Evolutionary conservation across 2,888 invertebrate genomes (phyloP).

Genomic region (Rugalucina vietnamica): DNA sequence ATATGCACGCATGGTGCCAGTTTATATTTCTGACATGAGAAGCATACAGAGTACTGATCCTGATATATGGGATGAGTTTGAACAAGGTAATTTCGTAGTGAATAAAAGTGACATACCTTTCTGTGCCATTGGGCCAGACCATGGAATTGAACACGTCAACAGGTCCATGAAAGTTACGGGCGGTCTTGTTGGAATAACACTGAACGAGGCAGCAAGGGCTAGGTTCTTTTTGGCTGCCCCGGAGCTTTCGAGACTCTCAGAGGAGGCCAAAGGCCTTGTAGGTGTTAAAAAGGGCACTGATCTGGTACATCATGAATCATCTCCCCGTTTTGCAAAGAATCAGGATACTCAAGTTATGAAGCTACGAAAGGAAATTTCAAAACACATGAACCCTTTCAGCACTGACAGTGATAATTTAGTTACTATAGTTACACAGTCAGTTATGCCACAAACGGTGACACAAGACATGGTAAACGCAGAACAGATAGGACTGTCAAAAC

Average conservation of each 20-base stretch:
- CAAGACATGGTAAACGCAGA: background rate
- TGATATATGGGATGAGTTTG: background rate
- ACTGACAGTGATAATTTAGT: too few relatives aligned
- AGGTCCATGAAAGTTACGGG: slow-evolving; percentile 29
- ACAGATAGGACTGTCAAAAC: too few relatives aligned
- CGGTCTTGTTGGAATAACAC: slow-evolving; percentile 15
- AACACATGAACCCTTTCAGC: too few relatives aligned
- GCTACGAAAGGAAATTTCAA: too few relatives aligned
- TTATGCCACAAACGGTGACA: too few relatives aligned
- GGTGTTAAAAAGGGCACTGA: too few relatives aligned
- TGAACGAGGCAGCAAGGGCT: slow-evolving; percentile 14
- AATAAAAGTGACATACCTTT: slow-evolving; percentile 24
- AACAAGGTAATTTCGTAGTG: slow-evolving; percentile 14
- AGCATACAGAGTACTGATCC: background rate
- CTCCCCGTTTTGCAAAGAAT: too few relatives aligned
- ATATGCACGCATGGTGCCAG: slow-evolving; percentile 19
- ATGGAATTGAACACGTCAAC: slow-evolving; percentile 25
- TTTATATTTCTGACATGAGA: slow-evolving; percentile 22
- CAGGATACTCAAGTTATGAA: too few relatives aligned
- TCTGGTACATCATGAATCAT: too few relatives aligned
- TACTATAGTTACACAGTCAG: slow-evolving; percentile 12
- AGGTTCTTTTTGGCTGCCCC: slow-evolving; percentile 24
- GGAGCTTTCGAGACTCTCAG: too few relatives aligned
- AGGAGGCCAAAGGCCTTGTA: too few relatives aligned
- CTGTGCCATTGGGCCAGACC: slow-evolving; percentile 23